Percentiles rank a stretch among this genome's conserved stretches.
Conservation (phyloP, 1,140 invertebrate genomes). For the Neodiprion pinetum region DNA sequence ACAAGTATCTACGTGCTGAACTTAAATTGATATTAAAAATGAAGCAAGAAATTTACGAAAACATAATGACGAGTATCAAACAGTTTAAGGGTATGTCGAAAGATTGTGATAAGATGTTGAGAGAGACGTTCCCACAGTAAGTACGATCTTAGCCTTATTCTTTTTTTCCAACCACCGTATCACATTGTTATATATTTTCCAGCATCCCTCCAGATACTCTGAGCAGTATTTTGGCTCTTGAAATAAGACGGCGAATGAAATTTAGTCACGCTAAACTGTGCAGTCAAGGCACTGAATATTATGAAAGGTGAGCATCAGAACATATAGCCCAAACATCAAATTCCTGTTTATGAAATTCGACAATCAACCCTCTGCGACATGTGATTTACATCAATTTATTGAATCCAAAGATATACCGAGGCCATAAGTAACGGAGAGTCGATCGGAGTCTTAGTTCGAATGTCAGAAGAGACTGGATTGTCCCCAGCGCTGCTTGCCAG, state of each 20-base stretch:
- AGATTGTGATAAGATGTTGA: constrained; percentile 42
- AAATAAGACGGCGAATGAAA: constrained; percentile 58
- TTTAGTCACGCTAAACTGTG: constrained; percentile 42
- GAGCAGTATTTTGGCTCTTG: constrained; percentile 62
- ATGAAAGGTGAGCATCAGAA: constrained; percentile 33
- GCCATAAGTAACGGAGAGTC: constrained; percentile 44
- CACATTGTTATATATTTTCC: constrained; percentile 26
- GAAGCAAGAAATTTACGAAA: constrained; percentile 39
- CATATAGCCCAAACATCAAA: not conserved
- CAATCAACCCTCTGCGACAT: not conserved
- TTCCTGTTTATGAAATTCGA: not conserved
- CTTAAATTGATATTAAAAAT: constrained; percentile 27
- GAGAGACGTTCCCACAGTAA: constrained; percentile 41
- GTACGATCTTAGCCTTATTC: constrained; percentile 15
- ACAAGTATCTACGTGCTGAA: too few relatives aligned
- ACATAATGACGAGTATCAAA: constrained; percentile 39
- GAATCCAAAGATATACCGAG: constrained; percentile 38
- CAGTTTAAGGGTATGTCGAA: constrained; percentile 43
- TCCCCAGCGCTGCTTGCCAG: constrained; percentile 72
- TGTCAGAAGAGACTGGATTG: constrained; percentile 64
- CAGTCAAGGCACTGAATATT: constrained; percentile 34
- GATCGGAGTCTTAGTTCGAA: constrained; percentile 65
- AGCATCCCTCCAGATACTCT: constrained; percentile 61
- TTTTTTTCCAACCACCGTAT: not conserved
- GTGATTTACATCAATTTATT: constrained; percentile 5